Conservation (phyloP, 2,797 vertebrate genomes). For the Sebastes flavidus region DNA sequence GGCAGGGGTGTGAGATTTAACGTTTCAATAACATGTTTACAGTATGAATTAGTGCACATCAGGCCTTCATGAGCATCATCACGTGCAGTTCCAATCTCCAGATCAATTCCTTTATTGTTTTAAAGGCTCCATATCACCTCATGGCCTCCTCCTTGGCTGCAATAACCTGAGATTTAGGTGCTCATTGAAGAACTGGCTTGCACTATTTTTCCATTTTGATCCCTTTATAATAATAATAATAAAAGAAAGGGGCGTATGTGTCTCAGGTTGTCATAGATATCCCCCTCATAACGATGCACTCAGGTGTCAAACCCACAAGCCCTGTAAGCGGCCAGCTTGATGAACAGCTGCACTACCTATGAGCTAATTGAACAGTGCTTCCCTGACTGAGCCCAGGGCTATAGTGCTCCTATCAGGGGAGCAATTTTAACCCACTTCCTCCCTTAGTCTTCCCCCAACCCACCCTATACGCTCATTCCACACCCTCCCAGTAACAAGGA, state of each 20-base stretch:
- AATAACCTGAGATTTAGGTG: constrained; percentile 51
- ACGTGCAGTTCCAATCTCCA: constrained; percentile 15
- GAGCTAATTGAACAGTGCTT: constrained; percentile 71
- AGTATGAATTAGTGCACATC: constrained; percentile 26
- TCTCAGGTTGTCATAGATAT: constrained; percentile 38
- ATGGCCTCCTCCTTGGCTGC: constrained; percentile 59
- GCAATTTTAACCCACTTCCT: constrained; percentile 45
- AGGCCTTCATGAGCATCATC: constrained; percentile 5
- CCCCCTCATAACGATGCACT: constrained; percentile 23
- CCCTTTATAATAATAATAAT: constrained; percentile 29
- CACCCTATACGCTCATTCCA: background rate
- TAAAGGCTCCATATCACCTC: constrained; percentile 33
- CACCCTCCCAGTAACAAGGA: constrained; percentile 30
- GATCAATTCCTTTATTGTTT: constrained; percentile 46
- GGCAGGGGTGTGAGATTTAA: background rate
- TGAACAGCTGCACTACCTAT: constrained; percentile 65
- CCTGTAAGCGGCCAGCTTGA: constrained; percentile 43
- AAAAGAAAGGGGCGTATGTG: background rate
- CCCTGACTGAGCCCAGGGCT: constrained; percentile 53
- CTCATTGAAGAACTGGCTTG: constrained; percentile 39
- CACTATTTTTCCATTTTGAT: constrained; percentile 50
- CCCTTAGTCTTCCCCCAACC: background rate
- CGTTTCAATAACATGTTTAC: constrained; percentile 41
- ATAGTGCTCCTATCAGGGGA: constrained; percentile 51
- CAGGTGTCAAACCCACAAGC: constrained; percentile 58